Evolutionary conservation across 2,113 vertebrate genomes (phyloP).

Genomic region (Lophius piscatorius): DNA sequence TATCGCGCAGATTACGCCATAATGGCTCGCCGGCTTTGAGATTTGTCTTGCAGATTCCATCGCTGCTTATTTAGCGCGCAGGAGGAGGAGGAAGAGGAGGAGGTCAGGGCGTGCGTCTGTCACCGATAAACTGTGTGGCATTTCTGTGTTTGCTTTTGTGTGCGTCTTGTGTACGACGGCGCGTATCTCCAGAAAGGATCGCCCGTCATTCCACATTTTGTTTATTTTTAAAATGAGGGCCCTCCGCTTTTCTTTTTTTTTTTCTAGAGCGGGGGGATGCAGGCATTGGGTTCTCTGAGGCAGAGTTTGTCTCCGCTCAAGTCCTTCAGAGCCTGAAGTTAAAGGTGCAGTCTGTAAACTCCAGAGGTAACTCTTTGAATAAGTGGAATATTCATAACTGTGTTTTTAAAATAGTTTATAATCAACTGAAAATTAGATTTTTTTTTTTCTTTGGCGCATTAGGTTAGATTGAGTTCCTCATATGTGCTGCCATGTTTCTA

Average conservation of each 20-base stretch:
- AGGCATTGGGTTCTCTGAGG: too few species aligned
- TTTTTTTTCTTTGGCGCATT: too few species aligned
- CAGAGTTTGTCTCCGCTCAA: too few species aligned
- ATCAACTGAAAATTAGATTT: too few species aligned
- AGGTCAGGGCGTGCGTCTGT: constrained; percentile 54
- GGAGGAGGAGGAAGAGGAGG: constrained; percentile 40
- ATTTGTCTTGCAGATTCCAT: constrained; percentile 63
- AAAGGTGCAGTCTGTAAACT: too few species aligned
- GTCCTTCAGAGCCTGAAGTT: too few species aligned
- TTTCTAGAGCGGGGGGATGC: not conserved
- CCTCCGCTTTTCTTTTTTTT: constrained; percentile 30
- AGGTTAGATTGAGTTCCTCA: too few species aligned
- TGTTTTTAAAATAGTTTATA: too few species aligned
- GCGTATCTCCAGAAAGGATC: constrained; percentile 46
- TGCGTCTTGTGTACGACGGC: constrained; percentile 39
- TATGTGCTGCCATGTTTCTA: too few species aligned
- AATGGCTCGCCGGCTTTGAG: constrained; percentile 29
- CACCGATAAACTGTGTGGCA: constrained; percentile 41
- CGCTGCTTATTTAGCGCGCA: constrained; percentile 41
- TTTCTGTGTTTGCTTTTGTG: constrained; percentile 57
- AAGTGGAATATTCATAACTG: too few species aligned
- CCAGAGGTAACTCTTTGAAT: too few species aligned
- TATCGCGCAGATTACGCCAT: constrained; percentile 35
- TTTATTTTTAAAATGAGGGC: constrained; percentile 62
- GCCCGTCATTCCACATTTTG: constrained; percentile 57